Evolutionary conservation across 2,797 vertebrate genomes (phyloP).

Genomic region (Graptemys geographica): DNA sequence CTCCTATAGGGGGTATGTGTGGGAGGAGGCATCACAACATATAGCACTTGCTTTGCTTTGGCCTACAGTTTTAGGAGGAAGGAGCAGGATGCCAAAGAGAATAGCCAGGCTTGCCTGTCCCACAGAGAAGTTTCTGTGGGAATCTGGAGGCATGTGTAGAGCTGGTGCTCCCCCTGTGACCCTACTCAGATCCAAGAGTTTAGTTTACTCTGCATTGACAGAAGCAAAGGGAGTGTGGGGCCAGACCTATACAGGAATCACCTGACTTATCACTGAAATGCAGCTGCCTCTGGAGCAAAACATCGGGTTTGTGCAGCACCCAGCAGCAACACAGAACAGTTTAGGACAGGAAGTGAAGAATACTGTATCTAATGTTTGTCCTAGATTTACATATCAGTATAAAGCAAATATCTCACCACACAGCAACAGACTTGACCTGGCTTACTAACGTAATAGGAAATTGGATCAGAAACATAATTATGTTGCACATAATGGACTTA

Average conservation of each 20-base stretch:
- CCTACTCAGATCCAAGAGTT: no score
- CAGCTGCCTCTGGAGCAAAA: neutral
- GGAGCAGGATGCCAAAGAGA: neutral
- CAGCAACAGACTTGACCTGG: neutral
- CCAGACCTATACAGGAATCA: neutral
- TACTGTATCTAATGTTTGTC: neutral
- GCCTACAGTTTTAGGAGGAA: neutral
- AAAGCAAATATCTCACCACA: neutral
- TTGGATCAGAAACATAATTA: neutral
- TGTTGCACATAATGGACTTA: neutral
- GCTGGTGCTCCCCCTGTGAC: no score
- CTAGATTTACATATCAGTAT: neutral
- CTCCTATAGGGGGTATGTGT: neutral
- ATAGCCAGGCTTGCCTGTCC: neutral
- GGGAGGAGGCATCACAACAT: neutral
- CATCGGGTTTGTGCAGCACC: neutral
- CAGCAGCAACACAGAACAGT: neutral
- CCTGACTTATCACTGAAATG: neutral
- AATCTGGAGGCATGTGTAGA: no score
- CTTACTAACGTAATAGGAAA: neutral
- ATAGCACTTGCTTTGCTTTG: neutral
- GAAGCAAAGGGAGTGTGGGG: no score
- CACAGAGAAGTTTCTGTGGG: no score
- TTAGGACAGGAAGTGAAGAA: neutral
- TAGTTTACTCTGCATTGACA: no score